phyloP scores from a whole-genome alignment of 1,140 invertebrate genomes.

The Wasmannia auropunctata region DNA sequence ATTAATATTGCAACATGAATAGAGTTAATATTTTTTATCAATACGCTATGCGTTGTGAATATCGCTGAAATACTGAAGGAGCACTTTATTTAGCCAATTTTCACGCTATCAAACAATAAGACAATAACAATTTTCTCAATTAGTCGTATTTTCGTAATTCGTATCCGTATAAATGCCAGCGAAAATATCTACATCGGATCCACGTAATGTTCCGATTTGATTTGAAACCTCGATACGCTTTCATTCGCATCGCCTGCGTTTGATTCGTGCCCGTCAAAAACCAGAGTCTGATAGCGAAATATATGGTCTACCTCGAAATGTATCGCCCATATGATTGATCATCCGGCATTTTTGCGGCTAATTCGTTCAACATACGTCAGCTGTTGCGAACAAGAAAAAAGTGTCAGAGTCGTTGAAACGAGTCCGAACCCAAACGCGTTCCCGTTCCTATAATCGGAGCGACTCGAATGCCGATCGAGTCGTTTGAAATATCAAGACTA shows the following conservation, averaged over 20 bases:
- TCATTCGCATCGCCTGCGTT: slow-evolving; percentile 19
- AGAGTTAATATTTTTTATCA: not conserved
- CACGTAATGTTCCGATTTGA: slow-evolving; percentile 19
- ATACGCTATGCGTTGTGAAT: not conserved
- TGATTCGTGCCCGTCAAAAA: slow-evolving; percentile 14
- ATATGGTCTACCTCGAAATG: not conserved
- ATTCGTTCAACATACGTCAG: slow-evolving; percentile 38
- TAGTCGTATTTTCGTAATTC: not conserved
- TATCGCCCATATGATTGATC: slow-evolving; percentile 47
- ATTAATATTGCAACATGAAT: slow-evolving; percentile 1
- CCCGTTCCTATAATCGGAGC: not conserved
- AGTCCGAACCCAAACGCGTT: not conserved
- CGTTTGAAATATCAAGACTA: not conserved
- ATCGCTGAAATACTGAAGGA: not conserved
- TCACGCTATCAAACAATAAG: not conserved
- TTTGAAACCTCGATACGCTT: slow-evolving; percentile 39
- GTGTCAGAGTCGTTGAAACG: no score
- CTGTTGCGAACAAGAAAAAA: slow-evolving; percentile 24
- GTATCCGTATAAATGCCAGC: not conserved
- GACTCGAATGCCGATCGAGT: not conserved
- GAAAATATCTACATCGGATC: slow-evolving; percentile 1
- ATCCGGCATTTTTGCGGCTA: slow-evolving; percentile 45
- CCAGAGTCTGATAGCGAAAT: not conserved
- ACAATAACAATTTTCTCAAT: not conserved
- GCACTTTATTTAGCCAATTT: not conserved